A percentile compares a stretch with the other conserved stretches of the same genome.
phyloP scores from a whole-genome alignment of 2,797 vertebrate species.

The Eutrigla gurnardus region DNA sequence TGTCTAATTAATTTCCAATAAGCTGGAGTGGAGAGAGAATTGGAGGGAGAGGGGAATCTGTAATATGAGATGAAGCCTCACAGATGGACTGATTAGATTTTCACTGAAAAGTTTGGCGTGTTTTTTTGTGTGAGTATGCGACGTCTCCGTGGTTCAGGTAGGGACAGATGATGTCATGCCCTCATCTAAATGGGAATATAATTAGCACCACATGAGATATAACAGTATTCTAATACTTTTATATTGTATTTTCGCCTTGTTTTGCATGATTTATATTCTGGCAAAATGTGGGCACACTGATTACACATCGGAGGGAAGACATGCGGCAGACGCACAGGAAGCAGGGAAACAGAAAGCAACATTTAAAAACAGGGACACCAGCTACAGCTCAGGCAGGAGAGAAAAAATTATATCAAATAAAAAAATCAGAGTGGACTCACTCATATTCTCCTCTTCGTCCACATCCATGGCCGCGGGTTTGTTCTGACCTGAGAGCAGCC shows the following conservation, averaged over 20 bases:
- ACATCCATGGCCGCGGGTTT: conserved; percentile 90
- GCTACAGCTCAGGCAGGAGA: conserved; percentile 23
- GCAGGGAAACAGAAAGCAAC: conserved; percentile 28
- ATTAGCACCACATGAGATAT: not conserved
- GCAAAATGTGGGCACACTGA: conserved; percentile 56
- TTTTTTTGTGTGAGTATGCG: not conserved
- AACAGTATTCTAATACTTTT: not conserved
- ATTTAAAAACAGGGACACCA: conserved; percentile 16
- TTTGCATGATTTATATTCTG: too few relatives aligned
- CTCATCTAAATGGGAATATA: not conserved
- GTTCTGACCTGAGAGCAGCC: conserved; percentile 84
- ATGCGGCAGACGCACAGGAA: conserved; percentile 45
- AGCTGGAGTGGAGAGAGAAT: conserved; percentile 31
- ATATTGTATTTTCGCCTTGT: too few relatives aligned
- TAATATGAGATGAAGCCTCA: conserved; percentile 49
- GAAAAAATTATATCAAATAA: not conserved
- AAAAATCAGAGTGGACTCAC: conserved; percentile 85
- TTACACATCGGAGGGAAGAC: conserved; percentile 60
- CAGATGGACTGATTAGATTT: conserved; percentile 53
- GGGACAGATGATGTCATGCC: conserved; percentile 19
- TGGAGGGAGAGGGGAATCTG: conserved; percentile 36
- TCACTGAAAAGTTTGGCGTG: conserved; percentile 28
- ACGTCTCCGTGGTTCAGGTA: conserved; percentile 15
- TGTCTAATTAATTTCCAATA: conserved; percentile 69
- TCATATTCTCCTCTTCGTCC: conserved; percentile 98